phyloP scores from a whole-genome alignment of 2,888 invertebrate genomes.

The Drosophila yooni region DNA sequence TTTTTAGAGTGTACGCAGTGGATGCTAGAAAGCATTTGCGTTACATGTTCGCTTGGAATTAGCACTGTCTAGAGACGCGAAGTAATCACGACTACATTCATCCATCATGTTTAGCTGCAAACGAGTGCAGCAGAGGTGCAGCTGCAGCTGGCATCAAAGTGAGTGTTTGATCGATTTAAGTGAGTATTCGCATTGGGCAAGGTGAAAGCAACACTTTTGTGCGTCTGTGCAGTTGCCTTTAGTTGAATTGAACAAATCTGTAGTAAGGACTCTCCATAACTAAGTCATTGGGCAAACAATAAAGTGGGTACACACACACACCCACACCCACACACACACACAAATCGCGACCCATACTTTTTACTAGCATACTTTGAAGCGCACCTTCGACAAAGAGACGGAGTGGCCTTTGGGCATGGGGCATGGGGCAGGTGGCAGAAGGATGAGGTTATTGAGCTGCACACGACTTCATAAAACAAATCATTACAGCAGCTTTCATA shows the following conservation, averaged over 20 bases:
- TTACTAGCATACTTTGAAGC: conserved; percentile 15
- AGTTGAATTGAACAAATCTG: conserved; percentile 16
- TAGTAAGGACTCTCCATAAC: conserved; percentile 52
- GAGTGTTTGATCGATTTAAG: conserved; percentile 37
- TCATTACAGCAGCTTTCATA: conserved; percentile 78
- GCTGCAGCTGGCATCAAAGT: conserved; percentile 6
- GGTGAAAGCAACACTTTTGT: conserved; percentile 29
- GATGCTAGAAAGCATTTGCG: background rate
- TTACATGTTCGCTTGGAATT: background rate
- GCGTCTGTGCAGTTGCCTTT: background rate
- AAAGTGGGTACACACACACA: background rate
- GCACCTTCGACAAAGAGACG: conserved; percentile 4
- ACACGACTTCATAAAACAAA: conserved; percentile 74
- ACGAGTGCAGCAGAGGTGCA: background rate
- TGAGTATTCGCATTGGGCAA: conserved; percentile 10
- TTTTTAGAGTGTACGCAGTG: background rate
- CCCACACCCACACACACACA: background rate
- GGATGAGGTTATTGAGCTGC: conserved; percentile 1
- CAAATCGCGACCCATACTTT: background rate
- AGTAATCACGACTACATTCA: background rate
- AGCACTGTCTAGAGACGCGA: background rate
- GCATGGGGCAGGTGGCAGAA: background rate
- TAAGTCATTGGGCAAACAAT: conserved; percentile 55
- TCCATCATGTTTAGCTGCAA: background rate
- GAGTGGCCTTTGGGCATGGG: too few species aligned